Percentiles rank a stretch among this genome's conserved stretches.
phyloP scores from a whole-genome alignment of 2,888 invertebrate genomes.

The Limnephilus rhombicus region DNA sequence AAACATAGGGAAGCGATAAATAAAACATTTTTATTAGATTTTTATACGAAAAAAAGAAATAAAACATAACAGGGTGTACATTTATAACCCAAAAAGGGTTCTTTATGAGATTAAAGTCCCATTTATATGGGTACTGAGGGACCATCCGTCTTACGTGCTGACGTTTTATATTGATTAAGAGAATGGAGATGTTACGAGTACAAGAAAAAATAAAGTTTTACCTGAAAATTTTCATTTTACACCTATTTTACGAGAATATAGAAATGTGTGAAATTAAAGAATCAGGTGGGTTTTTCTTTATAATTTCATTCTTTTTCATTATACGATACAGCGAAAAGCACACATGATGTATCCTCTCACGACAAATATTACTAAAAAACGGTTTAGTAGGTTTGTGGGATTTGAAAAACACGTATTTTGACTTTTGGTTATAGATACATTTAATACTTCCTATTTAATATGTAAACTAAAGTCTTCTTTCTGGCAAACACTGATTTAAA shows the following conservation, averaged over 20 bases:
- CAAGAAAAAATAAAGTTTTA: neutral
- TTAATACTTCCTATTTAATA: no score
- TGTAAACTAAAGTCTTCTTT: no score
- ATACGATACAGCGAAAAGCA: no score
- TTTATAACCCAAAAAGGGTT: neutral
- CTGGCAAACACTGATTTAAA: no score
- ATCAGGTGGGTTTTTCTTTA: no score
- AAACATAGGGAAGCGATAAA: neutral
- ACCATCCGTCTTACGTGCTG: conserved; percentile 12
- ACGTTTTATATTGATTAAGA: conserved; percentile 5
- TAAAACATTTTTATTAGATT: conserved; percentile 27
- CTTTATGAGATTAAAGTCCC: neutral
- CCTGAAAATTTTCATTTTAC: neutral
- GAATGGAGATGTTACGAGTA: neutral
- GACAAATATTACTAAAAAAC: no score
- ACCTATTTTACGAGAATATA: neutral
- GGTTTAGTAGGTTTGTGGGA: no score
- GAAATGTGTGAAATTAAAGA: neutral
- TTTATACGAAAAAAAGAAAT: neutral
- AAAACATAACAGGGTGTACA: neutral
- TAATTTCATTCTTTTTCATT: no score
- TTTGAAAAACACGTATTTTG: no score
- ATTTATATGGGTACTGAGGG: neutral
- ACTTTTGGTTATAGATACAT: no score
- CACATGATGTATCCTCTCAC: no score